These are phyloP conservation scores for Hypotaenidia philippensis DNA, from an alignment of 2,797 vertebrate species.

Conservation along the genomic window DNA sequence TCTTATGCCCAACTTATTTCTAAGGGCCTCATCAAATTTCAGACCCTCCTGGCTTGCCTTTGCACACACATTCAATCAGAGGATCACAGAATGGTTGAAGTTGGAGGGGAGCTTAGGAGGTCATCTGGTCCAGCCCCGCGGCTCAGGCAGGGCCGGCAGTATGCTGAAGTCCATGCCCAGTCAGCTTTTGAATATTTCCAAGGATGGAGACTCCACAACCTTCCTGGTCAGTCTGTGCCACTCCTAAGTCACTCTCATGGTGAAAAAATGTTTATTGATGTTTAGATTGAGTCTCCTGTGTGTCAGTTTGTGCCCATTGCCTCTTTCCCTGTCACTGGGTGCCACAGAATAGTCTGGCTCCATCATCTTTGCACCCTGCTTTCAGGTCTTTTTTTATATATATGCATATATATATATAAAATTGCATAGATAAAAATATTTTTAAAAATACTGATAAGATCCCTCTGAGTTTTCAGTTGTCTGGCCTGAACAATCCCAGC, in stretches of 20 bases:
- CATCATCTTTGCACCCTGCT: background rate
- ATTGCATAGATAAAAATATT: too few relatives aligned
- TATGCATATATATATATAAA: too few relatives aligned
- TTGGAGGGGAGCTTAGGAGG: background rate
- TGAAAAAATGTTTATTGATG: background rate
- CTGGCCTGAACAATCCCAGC: background rate
- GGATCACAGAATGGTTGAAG: background rate
- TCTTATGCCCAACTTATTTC: background rate
- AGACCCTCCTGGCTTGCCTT: background rate
- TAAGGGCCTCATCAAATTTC: background rate
- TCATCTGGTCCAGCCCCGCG: rapidly evolving
- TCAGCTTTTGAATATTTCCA: background rate
- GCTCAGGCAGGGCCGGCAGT: background rate
- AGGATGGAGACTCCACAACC: background rate
- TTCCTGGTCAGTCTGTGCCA: background rate
- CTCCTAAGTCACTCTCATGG: background rate
- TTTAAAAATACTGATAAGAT: background rate
- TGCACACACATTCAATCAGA: background rate
- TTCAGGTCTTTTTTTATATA: background rate
- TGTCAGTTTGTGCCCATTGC: background rate
- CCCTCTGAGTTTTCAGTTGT: background rate
- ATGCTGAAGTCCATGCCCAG: background rate
- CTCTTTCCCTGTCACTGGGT: background rate
- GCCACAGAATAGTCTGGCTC: background rate
- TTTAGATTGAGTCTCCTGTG: background rate